Percentiles rank a stretch among this genome's conserved stretches.
These are phyloP conservation scores for Eulemur rufifrons DNA, from an alignment of 2,113 vertebrate species.

Conservation along the genomic window DNA sequence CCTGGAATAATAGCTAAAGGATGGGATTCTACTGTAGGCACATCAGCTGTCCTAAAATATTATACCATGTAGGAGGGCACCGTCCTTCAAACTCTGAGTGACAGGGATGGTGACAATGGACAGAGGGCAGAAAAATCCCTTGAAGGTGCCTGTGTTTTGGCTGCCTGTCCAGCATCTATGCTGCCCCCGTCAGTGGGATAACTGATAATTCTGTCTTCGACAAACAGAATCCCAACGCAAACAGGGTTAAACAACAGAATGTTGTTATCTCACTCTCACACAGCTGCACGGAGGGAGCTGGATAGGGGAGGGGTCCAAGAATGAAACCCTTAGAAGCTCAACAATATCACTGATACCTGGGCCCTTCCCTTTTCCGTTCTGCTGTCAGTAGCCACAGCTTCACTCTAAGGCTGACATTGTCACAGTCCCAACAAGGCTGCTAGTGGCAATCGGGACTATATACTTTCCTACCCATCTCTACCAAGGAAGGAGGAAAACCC, in stretches of 20 bases:
- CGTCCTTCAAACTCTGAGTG: not conserved
- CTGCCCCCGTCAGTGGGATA: not conserved
- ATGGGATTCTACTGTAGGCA: not conserved
- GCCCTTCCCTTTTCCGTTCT: not conserved
- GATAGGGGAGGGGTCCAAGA: not conserved
- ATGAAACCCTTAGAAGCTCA: not conserved
- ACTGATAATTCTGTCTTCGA: not conserved
- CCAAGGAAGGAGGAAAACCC: not conserved
- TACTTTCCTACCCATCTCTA: not conserved
- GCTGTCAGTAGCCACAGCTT: not conserved
- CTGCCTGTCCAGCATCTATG: not conserved
- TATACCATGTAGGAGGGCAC: fast-evolving
- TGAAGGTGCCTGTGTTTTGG: not conserved
- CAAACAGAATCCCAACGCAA: not conserved
- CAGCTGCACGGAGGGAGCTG: not conserved
- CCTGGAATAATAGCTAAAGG: not conserved
- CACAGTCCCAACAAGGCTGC: not conserved
- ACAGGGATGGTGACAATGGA: not conserved
- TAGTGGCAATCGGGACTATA: not conserved
- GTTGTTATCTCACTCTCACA: not conserved
- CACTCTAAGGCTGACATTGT: not conserved
- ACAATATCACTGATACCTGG: not conserved
- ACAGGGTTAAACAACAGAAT: not conserved
- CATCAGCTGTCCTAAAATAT: not conserved
- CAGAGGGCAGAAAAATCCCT: not conserved